Conservation (phyloP, 2,113 vertebrate genomes). For the Oreochromis spilurus region DNA sequence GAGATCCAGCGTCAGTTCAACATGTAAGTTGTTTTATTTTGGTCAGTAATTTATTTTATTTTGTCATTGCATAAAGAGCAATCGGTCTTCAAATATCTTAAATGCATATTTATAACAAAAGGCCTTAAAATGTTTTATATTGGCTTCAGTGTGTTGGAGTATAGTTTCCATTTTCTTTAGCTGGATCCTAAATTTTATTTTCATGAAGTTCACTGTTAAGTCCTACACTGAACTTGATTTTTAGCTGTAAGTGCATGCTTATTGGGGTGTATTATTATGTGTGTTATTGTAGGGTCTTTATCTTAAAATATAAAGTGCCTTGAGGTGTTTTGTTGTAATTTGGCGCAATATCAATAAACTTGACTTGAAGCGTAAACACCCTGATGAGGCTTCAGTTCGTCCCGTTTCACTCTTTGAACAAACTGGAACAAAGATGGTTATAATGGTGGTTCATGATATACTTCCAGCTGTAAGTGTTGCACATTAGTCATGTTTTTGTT, state of each 20-base stretch:
- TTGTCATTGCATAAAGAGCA: not conserved
- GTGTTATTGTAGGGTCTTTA: not conserved
- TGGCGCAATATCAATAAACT: rapidly evolving
- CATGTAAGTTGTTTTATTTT: conserved; percentile 54
- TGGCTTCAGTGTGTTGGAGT: not conserved
- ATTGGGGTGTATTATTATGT: not conserved
- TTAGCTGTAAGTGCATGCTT: not conserved
- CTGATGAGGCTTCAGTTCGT: not conserved
- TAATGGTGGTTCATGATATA: not conserved
- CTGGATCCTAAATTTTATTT: not conserved
- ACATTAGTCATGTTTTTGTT: not conserved
- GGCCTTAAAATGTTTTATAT: too few relatives aligned
- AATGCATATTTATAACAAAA: not conserved
- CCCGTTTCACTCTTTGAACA: not conserved
- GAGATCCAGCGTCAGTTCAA: conserved; percentile 61
- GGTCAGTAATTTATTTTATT: not conserved
- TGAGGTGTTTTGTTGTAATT: not conserved
- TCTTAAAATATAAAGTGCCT: not conserved
- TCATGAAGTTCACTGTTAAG: not conserved
- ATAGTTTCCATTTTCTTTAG: not conserved
- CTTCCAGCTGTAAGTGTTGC: not conserved
- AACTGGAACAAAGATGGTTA: not conserved
- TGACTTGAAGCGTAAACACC: not conserved
- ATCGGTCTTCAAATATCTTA: not conserved
- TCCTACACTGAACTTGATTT: rapidly evolving